These are phyloP conservation scores for Xanthorhoe designata DNA, from an alignment of 2,888 invertebrate genomes.

Conservation along the genomic window DNA sequence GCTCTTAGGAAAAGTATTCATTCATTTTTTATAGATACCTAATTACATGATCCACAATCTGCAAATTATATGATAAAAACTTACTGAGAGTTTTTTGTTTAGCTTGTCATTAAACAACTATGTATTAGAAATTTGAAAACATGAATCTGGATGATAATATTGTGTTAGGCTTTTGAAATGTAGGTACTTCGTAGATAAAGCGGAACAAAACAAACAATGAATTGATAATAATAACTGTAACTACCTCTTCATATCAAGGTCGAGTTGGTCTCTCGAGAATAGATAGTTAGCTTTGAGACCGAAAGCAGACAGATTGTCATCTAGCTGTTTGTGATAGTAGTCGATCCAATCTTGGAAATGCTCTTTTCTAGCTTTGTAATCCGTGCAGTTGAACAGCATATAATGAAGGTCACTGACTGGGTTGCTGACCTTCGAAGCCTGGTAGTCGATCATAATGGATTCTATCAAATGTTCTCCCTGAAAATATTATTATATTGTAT, in stretches of 20 bases:
- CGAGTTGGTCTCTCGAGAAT: slow-evolving; percentile 51
- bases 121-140: too few species aligned
- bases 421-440: slow-evolving; percentile 44
- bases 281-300: slow-evolving; percentile 47
- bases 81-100: too few species aligned
- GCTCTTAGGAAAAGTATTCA: too few species aligned
- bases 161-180: too few species aligned
- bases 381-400: slow-evolving; percentile 54
- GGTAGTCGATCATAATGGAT: slow-evolving; percentile 56
- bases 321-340: slow-evolving; percentile 49
- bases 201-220: too few species aligned
- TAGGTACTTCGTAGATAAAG: too few species aligned
- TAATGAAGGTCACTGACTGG: slow-evolving; percentile 51
- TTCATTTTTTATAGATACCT: too few species aligned
- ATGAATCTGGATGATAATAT: too few species aligned
- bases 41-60: too few species aligned
- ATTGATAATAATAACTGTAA: too few species aligned
- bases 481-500: slow-evolving; percentile 25
- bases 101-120: too few species aligned
- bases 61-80: too few species aligned
- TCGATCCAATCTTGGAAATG: slow-evolving; percentile 52
- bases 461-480: slow-evolving; percentile 44
- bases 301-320: slow-evolving; percentile 43
- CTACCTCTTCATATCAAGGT: slow-evolving; percentile 49
- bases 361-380: slow-evolving; percentile 46